phyloP scores from a whole-genome alignment of 2,797 vertebrate species.

The Coracias cyanogaster region DNA sequence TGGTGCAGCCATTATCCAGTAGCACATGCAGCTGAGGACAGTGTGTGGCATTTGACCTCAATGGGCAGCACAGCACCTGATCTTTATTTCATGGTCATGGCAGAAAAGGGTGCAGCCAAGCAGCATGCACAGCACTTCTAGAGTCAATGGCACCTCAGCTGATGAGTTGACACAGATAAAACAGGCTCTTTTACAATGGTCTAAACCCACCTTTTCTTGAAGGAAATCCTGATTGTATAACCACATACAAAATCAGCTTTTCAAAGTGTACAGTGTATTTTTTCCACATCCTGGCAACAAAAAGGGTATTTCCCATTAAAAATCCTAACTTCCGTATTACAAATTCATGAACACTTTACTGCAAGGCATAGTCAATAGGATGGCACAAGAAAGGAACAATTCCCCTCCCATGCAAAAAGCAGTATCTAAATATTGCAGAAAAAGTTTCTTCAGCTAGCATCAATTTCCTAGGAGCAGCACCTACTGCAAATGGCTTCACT shows the following conservation, averaged over 20 bases:
- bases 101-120: neutral
- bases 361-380: neutral
- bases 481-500: neutral
- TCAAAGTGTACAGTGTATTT: neutral
- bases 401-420: neutral
- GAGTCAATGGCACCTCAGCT: neutral
- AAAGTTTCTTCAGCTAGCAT: neutral
- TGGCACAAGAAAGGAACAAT: neutral
- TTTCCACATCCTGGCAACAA: neutral
- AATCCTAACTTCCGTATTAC: neutral
- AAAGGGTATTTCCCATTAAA: conserved; percentile 2
- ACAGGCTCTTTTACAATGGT: neutral
- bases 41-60: neutral
- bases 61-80: neutral
- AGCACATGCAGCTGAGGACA: neutral
- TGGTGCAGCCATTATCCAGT: neutral
- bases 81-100: neutral
- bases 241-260: neutral
- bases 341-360: neutral
- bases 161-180: neutral
- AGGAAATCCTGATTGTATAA: neutral
- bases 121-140: neutral
- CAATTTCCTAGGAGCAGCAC: neutral
- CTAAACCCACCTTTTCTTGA: neutral
- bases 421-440: neutral